Conservation (phyloP, 2,888 invertebrate genomes). For the Notodonta dromedarius region DNA sequence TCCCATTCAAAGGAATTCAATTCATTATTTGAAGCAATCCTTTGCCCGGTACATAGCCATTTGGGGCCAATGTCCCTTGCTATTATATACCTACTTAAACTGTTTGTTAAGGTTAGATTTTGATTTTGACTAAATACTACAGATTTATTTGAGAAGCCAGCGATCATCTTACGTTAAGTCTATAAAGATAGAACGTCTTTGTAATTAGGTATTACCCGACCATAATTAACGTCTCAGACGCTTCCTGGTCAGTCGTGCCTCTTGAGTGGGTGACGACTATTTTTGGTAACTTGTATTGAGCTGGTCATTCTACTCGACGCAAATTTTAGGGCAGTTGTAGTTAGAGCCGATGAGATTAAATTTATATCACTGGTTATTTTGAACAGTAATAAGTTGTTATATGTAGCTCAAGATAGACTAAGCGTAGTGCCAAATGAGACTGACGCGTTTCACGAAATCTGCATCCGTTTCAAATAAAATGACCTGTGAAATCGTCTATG, state of each 20-base stretch:
- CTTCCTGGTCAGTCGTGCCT: conserved; percentile 54
- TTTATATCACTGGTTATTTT: conserved; percentile 25
- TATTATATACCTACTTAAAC: no score
- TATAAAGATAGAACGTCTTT: background rate
- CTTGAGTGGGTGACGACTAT: conserved; percentile 61
- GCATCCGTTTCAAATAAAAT: conserved; percentile 3
- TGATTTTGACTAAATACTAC: no score
- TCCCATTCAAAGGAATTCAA: no score
- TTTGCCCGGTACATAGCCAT: no score
- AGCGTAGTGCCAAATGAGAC: background rate
- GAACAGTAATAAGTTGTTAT: conserved; percentile 12
- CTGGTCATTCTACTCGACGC: conserved; percentile 34
- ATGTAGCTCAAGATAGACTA: background rate
- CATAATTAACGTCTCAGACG: conserved; percentile 31
- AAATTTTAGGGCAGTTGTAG: conserved; percentile 48
- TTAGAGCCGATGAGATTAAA: conserved; percentile 28
- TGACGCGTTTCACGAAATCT: background rate
- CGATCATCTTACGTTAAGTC: background rate
- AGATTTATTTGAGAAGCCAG: background rate
- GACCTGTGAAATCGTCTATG: background rate
- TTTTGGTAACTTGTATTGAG: conserved; percentile 66
- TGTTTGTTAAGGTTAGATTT: no score
- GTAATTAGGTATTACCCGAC: conserved; percentile 44
- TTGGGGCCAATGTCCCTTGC: no score
- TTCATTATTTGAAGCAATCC: no score